Evolutionary conservation across 2,888 invertebrate genomes (phyloP).

Genomic region (Ceraclea dissimilis): DNA sequence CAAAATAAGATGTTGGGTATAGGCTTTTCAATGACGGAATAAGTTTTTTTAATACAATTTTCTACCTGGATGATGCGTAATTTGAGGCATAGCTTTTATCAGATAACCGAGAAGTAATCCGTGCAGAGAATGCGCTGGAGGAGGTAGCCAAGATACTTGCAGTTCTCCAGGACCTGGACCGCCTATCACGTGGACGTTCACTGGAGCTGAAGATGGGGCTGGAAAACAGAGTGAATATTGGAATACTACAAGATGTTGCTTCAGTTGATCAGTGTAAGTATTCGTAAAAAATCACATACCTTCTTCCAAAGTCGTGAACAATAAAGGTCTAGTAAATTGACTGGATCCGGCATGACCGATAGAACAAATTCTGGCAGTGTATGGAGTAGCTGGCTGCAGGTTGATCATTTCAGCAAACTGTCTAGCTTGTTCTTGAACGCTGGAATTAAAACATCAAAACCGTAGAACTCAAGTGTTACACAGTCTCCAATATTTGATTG

Average conservation of each 20-base stretch:
- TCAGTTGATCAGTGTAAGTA: too few relatives aligned
- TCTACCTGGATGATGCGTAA: conserved; percentile 21
- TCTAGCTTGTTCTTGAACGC: conserved; percentile 30
- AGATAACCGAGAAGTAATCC: conserved; percentile 62
- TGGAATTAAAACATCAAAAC: conserved; percentile 1
- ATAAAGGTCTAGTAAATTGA: conserved; percentile 39
- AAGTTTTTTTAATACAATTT: neutral
- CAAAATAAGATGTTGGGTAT: neutral
- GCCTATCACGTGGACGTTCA: conserved; percentile 35
- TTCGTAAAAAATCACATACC: conserved; percentile 30
- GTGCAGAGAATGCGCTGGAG: conserved; percentile 53
- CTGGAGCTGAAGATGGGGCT: conserved; percentile 44
- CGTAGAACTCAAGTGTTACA: too few relatives aligned
- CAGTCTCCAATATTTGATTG: too few relatives aligned
- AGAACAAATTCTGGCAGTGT: conserved; percentile 39
- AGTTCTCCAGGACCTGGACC: conserved; percentile 58
- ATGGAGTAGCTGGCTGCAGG: conserved; percentile 40
- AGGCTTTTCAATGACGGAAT: neutral
- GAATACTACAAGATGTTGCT: too few relatives aligned
- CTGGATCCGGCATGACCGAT: conserved; percentile 45
- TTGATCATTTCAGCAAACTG: conserved; percentile 40
- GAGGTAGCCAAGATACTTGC: conserved; percentile 61
- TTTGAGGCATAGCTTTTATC: conserved; percentile 23
- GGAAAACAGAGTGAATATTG: conserved; percentile 21
- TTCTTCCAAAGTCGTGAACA: conserved; percentile 44